Evolutionary conservation across 2,113 vertebrate genomes (phyloP).

Genomic region (Raja brachyura): DNA sequence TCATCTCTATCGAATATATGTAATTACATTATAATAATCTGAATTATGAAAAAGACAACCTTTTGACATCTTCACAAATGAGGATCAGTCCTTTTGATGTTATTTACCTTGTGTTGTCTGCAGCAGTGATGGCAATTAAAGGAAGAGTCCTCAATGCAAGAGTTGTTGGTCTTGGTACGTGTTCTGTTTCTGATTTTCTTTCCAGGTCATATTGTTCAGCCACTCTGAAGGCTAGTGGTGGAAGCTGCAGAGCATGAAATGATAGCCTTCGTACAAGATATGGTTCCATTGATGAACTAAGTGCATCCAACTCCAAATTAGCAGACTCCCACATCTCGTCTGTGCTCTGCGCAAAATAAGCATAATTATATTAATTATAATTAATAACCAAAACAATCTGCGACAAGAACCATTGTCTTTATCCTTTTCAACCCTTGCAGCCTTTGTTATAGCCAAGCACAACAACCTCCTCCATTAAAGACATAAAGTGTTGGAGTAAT

Average conservation of each 20-base stretch:
- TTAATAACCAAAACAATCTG: neutral
- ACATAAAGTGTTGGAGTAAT: too few species aligned
- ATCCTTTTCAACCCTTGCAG: neutral
- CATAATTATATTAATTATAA: neutral
- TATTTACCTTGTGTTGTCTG: constrained; percentile 80
- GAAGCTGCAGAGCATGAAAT: constrained; percentile 76
- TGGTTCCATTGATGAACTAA: constrained; percentile 67
- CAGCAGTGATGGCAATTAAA: constrained; percentile 85
- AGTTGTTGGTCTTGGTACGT: constrained; percentile 67
- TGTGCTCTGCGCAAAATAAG: constrained; percentile 59
- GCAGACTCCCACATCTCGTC: constrained; percentile 66
- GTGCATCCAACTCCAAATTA: constrained; percentile 59
- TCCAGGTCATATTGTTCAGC: constrained; percentile 81
- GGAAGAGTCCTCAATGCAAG: constrained; percentile 79
- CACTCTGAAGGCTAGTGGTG: constrained; percentile 82
- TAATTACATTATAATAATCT: neutral
- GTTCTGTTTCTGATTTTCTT: constrained; percentile 63
- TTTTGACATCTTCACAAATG: neutral
- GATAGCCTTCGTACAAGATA: constrained; percentile 81
- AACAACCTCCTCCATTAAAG: neutral
- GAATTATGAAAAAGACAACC: neutral
- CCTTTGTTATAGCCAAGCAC: neutral
- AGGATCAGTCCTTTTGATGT: neutral
- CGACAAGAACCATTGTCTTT: neutral
- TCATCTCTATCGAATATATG: too few species aligned